A percentile compares a stretch with the other conserved stretches of the same genome.
These are phyloP conservation scores for Philopotamus ludificatus DNA, from an alignment of 1,140 invertebrate species.

Conservation along the genomic window DNA sequence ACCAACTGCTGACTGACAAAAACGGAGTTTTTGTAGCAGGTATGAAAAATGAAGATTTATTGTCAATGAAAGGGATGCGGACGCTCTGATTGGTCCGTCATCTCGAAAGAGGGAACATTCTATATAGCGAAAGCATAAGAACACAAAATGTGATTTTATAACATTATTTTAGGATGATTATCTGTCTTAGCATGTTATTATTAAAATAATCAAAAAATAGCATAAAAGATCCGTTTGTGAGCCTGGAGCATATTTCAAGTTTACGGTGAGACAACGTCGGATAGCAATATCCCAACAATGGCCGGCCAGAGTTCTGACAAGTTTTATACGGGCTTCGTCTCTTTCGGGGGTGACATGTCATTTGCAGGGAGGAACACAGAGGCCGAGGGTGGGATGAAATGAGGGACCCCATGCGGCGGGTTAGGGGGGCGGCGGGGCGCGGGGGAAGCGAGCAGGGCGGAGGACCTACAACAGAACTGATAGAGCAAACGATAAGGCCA, in stretches of 20 bases:
- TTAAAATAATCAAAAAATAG: no score
- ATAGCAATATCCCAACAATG: conserved; percentile 18
- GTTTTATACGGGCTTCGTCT: conserved; percentile 5
- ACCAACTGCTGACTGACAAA: no score
- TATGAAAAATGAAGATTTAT: no score
- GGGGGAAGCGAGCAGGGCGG: neutral
- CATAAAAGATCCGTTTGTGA: neutral
- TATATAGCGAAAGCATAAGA: neutral
- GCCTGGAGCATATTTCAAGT: neutral
- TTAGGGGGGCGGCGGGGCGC: neutral
- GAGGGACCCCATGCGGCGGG: neutral
- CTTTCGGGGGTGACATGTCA: conserved; percentile 8
- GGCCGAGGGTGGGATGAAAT: neutral
- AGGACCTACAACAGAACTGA: neutral
- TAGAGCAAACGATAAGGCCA: neutral
- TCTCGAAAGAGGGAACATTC: no score
- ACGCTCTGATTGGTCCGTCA: no score
- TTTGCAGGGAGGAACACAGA: neutral
- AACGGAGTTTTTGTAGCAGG: no score
- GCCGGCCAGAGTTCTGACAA: conserved; percentile 8
- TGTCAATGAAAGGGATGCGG: no score
- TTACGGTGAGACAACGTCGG: neutral
- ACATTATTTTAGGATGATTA: neutral
- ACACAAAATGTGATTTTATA: no score
- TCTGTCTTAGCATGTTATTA: neutral